These are phyloP conservation scores for Peromyscus nudipes DNA, from an alignment of 2,797 vertebrate species.

Conservation along the genomic window DNA sequence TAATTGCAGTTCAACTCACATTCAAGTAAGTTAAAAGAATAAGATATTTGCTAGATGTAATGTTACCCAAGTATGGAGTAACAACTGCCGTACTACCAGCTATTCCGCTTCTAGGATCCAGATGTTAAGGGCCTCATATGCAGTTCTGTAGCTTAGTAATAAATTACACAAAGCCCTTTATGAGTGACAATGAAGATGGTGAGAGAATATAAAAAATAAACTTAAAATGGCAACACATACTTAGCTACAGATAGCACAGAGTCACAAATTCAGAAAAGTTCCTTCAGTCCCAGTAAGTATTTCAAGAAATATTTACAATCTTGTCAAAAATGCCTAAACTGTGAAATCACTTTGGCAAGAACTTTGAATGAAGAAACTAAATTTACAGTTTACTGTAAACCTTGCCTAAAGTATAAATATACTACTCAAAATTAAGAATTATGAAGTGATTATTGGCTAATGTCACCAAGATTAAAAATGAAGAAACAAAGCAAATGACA, in stretches of 20 bases:
- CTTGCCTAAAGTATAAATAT: constrained; percentile 16
- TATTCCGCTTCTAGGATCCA: neutral
- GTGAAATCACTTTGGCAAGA: constrained; percentile 1
- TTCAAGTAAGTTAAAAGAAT: constrained; percentile 5
- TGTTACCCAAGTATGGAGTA: neutral
- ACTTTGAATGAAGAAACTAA: constrained; percentile 50
- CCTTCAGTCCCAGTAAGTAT: neutral
- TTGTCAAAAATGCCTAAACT: constrained; percentile 58
- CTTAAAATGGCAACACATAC: constrained; percentile 4
- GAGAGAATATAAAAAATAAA: constrained; percentile 3
- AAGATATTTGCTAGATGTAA: neutral
- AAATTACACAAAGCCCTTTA: neutral
- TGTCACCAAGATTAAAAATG: constrained; percentile 21
- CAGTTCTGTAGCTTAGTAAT: neutral
- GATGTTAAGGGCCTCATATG: neutral
- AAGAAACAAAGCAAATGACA: neutral
- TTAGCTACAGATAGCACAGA: neutral
- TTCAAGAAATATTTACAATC: constrained; percentile 25
- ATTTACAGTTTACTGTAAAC: constrained; percentile 1
- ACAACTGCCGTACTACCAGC: neutral
- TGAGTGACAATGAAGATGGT: neutral
- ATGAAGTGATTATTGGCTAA: neutral
- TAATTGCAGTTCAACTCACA: neutral
- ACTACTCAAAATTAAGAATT: constrained; percentile 17
- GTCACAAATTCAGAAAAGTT: neutral